Conservation (phyloP, 2,888 invertebrate species). For the Metallyticus violacea region DNA sequence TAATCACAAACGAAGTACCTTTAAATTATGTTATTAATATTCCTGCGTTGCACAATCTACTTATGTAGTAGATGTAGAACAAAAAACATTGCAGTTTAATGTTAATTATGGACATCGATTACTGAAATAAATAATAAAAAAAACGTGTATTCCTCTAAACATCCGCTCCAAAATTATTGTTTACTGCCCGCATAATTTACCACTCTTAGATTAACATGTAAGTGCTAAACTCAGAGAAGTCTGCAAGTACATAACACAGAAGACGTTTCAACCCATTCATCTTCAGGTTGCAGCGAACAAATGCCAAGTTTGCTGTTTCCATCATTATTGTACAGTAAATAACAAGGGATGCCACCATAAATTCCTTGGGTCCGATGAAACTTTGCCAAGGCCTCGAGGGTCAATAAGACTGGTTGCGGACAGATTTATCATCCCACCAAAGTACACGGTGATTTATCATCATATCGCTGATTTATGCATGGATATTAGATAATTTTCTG, state of each 20-base stretch:
- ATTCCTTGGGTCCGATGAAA: neutral
- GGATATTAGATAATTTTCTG: neutral
- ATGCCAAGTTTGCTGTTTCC: neutral
- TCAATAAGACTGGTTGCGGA: neutral
- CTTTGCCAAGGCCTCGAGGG: neutral
- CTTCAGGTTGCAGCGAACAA: neutral
- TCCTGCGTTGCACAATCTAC: no score
- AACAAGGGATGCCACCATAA: neutral
- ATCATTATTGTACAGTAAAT: neutral
- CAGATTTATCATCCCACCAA: neutral
- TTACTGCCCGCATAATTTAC: neutral
- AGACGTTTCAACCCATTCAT: no score
- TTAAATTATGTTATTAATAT: no score
- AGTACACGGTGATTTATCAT: neutral
- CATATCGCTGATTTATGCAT: neutral
- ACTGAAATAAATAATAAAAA: neutral
- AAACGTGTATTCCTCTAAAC: neutral
- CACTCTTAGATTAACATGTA: neutral
- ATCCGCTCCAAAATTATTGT: neutral
- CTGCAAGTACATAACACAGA: neutral
- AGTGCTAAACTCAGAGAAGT: neutral
- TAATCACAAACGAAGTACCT: no score
- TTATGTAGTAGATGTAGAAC: no score
- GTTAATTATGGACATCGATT: neutral
- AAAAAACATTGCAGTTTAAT: no score